A percentile compares a stretch with the other conserved stretches of the same genome.
Evolutionary conservation across 1,140 invertebrate genomes (phyloP).

Genomic region (Mercenaria mercenaria): DNA sequence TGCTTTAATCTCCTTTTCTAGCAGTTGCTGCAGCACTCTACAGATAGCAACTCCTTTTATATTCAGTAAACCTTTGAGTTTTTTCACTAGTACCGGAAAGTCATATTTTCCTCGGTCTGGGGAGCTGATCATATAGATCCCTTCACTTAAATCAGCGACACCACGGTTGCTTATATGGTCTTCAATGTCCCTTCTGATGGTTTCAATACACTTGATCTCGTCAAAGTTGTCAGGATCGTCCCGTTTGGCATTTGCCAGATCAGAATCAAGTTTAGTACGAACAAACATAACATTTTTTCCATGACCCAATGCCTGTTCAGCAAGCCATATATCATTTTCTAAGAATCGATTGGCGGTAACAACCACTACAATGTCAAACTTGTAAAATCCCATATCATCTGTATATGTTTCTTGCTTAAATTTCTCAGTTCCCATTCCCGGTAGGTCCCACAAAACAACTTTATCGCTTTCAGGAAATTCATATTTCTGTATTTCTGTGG

Average conservation of each 20-base stretch:
- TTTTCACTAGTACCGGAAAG: neutral
- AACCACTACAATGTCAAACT: conserved; percentile 66
- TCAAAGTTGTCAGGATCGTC: conserved; percentile 1
- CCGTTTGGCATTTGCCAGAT: conserved; percentile 22
- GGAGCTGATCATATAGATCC: neutral
- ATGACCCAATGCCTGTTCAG: neutral
- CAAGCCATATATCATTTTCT: conserved; percentile 50
- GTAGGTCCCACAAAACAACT: conserved; percentile 63
- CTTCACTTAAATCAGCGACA: neutral
- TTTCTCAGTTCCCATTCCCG: conserved; percentile 54
- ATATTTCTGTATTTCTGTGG: conserved; percentile 58
- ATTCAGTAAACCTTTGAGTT: neutral
- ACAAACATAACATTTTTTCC: conserved; percentile 60
- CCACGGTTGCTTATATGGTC: neutral
- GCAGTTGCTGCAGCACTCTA: neutral
- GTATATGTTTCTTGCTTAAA: conserved; percentile 42
- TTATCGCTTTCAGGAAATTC: conserved; percentile 61
- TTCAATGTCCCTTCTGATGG: conserved; percentile 13
- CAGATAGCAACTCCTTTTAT: neutral
- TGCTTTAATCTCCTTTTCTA: neutral
- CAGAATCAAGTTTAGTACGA: conserved; percentile 59
- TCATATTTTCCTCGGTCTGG: neutral
- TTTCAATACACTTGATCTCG: conserved; percentile 17
- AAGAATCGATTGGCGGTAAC: conserved; percentile 52
- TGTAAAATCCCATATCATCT: conserved; percentile 16